Evolutionary conservation across 2,113 vertebrate genomes (phyloP), one percentile per base, ranked within the genome.

Genomic region (Sitta europaea): DNA sequence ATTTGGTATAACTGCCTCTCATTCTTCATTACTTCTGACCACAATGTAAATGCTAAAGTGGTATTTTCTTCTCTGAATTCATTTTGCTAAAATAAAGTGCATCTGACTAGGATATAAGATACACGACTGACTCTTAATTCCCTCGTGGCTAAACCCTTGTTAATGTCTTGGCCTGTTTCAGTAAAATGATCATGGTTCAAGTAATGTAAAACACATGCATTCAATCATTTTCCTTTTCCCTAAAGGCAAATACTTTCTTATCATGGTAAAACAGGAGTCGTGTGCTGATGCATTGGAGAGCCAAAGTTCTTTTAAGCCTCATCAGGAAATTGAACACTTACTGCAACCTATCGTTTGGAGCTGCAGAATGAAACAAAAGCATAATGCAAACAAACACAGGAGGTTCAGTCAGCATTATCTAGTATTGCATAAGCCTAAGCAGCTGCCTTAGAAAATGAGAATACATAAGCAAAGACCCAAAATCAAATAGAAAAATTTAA

Each of bases 151-250:
- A 98, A 98, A 97, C 93, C 92, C 88, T 96, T 97, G 96, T 97
- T 98, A 98, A 97, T 97, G 94, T 97, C 97, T 97, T 97, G 97
- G 96, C 97, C 97, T 97, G 95, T 96, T 97, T 97, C 96, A 97
- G 96, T 97, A 97, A 97, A 97, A 97, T 93, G 97, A 97, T 97
- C 97, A 92, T 97, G 94, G 97, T 98, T 97, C 97, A 97, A 98
- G 97, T 97, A 98, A 98, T 97, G 96, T 97, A 97, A 98, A 98
- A 97, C 92, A 97, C 85, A 97, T 68, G 35, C 85, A 74, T 98
- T 98, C 97, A 98, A 97, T 98, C 95, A 95, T 94, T 97, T 97
- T 85, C 95, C 91, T 97, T 97, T 92, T 98, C 97, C 97, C 98
- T 97, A 87, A 96, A 98, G 97, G 97, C 97, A 97, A 96, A 96